phyloP scores from a whole-genome alignment of 2,888 invertebrate species.

The Biston stratarius region DNA sequence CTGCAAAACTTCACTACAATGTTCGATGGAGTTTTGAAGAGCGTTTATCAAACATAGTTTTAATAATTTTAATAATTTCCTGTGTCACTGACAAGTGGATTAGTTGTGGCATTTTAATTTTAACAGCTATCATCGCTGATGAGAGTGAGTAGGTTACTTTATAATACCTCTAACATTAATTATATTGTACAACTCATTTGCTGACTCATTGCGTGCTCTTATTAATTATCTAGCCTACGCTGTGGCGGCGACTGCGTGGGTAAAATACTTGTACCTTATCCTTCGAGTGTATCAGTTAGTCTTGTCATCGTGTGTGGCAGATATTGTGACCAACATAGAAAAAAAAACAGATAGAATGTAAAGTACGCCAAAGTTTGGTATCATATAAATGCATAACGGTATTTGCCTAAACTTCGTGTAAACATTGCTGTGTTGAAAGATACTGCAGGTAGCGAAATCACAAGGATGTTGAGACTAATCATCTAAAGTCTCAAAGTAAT shows the following conservation, averaged over 20 bases:
- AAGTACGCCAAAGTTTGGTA: too few species aligned
- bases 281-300: background rate
- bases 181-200: constrained; percentile 22
- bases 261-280: background rate
- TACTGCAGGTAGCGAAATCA: too few species aligned
- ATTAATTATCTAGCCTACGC: constrained; percentile 10
- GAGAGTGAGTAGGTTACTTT: constrained; percentile 3
- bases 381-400: too few species aligned
- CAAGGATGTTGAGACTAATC: too few species aligned
- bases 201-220: constrained; percentile 22
- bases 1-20: too few species aligned
- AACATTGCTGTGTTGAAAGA: too few species aligned
- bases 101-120: constrained; percentile 4
- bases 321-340: background rate
- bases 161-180: constrained; percentile 16
- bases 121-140: background rate
- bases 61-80: background rate
- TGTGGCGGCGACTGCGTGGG: constrained; percentile 9
- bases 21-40: too few species aligned
- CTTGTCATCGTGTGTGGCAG: background rate
- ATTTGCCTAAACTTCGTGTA: too few species aligned
- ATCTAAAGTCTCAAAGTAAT: too few species aligned
- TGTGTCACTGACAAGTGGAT: background rate
- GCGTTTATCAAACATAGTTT: too few species aligned
- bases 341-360: background rate